Evolutionary conservation across 2,113 vertebrate species (phyloP).

Genomic region (Mungos mungo): DNA sequence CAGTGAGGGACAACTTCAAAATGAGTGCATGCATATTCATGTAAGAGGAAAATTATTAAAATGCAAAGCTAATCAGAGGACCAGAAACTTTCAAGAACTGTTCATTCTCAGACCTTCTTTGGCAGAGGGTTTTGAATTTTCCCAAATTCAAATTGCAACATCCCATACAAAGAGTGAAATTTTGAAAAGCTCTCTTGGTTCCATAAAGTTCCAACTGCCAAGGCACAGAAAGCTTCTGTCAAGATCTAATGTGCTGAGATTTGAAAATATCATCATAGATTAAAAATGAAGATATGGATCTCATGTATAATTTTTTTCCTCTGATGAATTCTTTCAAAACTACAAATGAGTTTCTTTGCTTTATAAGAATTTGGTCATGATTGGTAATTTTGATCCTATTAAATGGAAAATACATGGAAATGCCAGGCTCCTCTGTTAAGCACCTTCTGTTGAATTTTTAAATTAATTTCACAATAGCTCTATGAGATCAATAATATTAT

Average conservation of each 20-base stretch:
- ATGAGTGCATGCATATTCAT: background rate
- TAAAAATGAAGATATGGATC: background rate
- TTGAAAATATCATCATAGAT: background rate
- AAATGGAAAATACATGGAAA: background rate
- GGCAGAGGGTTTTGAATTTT: background rate
- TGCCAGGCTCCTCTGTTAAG: background rate
- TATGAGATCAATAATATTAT: background rate
- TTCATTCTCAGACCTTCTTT: background rate
- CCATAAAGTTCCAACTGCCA: background rate
- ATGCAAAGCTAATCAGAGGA: background rate
- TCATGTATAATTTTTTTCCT: background rate
- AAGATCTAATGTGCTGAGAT: background rate
- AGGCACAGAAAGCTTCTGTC: background rate
- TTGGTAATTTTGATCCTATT: background rate
- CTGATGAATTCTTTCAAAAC: background rate
- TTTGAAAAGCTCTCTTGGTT: background rate
- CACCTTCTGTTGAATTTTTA: background rate
- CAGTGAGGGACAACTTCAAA: slow-evolving; percentile 36
- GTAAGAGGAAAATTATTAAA: slow-evolving; percentile 28
- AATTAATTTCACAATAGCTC: background rate
- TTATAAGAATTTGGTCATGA: slow-evolving; percentile 8
- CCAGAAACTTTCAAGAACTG: background rate
- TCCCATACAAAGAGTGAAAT: background rate
- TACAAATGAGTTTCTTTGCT: background rate
- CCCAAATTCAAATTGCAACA: background rate